Conservation (phyloP, 2,797 vertebrate genomes). For the Lepilemur septentrionalis region DNA sequence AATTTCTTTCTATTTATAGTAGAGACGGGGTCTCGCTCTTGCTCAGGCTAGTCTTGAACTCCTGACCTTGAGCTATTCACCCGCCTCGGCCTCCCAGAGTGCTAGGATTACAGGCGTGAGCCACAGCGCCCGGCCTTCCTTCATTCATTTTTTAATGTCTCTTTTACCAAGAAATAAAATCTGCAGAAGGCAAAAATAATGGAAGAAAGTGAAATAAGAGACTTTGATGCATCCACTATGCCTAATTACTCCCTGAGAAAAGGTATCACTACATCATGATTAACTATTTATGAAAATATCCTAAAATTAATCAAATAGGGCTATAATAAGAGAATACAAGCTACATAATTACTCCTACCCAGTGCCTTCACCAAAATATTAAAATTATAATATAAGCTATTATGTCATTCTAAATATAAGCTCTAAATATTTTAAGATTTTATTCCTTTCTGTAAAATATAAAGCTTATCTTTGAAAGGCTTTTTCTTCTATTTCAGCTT, state of each 20-base stretch:
- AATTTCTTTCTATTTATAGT: too few relatives aligned
- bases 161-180: constrained; percentile 59
- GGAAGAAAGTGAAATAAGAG: constrained; percentile 22
- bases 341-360: neutral
- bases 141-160: constrained; percentile 25
- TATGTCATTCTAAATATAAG: constrained; percentile 16
- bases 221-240: neutral
- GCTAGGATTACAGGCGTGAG: too few relatives aligned
- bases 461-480: constrained; percentile 34
- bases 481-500: constrained; percentile 34
- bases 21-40: too few relatives aligned
- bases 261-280: neutral
- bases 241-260: neutral
- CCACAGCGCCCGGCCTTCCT: too few relatives aligned
- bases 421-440: constrained; percentile 22
- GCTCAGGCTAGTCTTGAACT: too few relatives aligned
- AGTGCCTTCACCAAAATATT: neutral
- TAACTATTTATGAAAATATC: constrained; percentile 11
- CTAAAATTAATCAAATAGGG: constrained; percentile 19
- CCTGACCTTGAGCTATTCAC: too few relatives aligned
- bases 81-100: too few relatives aligned
- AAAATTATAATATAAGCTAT: constrained; percentile 18
- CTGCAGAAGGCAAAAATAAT: neutral
- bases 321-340: neutral
- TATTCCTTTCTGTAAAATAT: constrained; percentile 33